phyloP scores from a whole-genome alignment of 1,140 invertebrate species.

The Rhagoletis pomonella region DNA sequence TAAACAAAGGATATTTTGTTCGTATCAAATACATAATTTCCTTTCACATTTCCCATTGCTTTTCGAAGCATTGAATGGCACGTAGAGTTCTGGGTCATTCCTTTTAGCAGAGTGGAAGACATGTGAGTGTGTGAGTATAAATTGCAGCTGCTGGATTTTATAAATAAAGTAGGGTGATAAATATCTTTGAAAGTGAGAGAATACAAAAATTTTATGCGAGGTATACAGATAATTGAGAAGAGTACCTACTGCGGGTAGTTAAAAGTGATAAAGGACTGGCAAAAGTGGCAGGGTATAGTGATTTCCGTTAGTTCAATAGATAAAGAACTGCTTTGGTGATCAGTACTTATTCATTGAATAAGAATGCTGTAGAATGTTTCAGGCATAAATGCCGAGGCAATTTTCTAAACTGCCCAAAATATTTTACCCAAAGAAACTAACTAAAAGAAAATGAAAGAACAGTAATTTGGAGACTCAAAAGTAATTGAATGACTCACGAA shows the following conservation, averaged over 20 bases:
- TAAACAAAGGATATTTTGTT: conserved; percentile 26
- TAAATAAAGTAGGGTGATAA: neutral
- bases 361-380: too few species aligned
- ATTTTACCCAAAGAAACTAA: too few species aligned
- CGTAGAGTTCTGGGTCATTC: neutral
- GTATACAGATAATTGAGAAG: neutral
- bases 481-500: too few species aligned
- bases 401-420: too few species aligned
- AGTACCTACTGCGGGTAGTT: neutral
- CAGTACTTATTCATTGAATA: neutral
- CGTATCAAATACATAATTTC: neutral
- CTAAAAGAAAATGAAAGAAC: too few species aligned
- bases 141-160: neutral
- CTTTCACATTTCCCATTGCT: neutral
- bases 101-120: neutral
- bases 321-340: too few species aligned
- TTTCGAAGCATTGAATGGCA: too few species aligned
- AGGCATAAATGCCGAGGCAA: too few species aligned
- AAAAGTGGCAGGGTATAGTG: too few species aligned
- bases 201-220: neutral
- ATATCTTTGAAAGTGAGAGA: neutral
- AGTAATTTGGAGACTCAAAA: too few species aligned
- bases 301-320: too few species aligned
- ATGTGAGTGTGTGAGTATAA: neutral
- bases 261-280: too few species aligned